Conservation (phyloP, 1,140 invertebrate genomes). For the Trichonephila clavata region DNA sequence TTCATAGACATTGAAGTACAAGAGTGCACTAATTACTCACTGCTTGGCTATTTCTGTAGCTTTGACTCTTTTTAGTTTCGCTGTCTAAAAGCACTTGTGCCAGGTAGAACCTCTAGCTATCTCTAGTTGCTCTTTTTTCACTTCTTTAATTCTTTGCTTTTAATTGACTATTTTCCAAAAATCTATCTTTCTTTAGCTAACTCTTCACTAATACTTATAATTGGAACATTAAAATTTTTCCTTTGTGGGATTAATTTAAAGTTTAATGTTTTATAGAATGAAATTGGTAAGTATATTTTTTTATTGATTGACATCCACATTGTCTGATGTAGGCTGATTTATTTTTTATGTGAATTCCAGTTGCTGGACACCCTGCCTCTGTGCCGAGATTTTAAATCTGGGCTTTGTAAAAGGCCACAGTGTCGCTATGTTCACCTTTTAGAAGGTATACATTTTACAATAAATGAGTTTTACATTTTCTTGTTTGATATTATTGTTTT, state of each 20-base stretch:
- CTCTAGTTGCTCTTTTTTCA: conserved; percentile 59
- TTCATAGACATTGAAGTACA: not conserved
- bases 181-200: not conserved
- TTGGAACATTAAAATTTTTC: not conserved
- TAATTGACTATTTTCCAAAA: conserved; percentile 21
- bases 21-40: not conserved
- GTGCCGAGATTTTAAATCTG: conserved; percentile 99
- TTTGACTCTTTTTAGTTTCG: conserved; percentile 20
- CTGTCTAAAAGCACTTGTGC: conserved; percentile 11
- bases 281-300: not conserved
- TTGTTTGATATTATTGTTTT: too few relatives aligned
- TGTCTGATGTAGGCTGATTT: not conserved
- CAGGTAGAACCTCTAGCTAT: conserved; percentile 73
- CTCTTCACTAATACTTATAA: not conserved
- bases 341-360: conserved; percentile 84
- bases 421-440: conserved; percentile 84
- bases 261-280: not conserved
- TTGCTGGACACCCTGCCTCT: conserved; percentile 99
- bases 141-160: conserved; percentile 37
- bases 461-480: too few relatives aligned
- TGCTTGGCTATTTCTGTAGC: conserved; percentile 48
- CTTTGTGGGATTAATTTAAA: not conserved
- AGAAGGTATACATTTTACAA: conserved; percentile 63
- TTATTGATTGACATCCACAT: not conserved
- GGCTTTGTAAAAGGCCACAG: conserved; percentile 90